Base-by-base conservation (phyloP, 1,140 invertebrate species). In the Papilio polyxenes region DNA sequence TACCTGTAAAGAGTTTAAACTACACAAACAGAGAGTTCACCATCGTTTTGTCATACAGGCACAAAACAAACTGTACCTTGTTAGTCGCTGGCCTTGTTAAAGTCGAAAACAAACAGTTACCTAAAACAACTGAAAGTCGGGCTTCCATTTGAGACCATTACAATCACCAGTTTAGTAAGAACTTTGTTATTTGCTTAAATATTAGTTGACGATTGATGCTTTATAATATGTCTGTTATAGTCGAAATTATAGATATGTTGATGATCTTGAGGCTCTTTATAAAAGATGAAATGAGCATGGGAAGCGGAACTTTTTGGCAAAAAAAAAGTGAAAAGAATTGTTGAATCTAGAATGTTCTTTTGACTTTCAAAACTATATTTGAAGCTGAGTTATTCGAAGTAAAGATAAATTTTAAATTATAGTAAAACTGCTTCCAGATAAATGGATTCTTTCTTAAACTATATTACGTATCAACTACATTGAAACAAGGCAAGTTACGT, bases 121-220 rank as follows among this genome's bases (percentile, higher is more conserved):
- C 91, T 92, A 92, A 92, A 93, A 93, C 91, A 93, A 92, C 89
- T 88, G 90, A 92, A 92, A 90, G 91, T 85, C 86, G 86, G 85
- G 88, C 89, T 89, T 83, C 89, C 90, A 92, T 89, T 90, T 94
- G 91, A 93, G 88, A 85, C 86, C 89, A 88, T 89, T 90, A 92
- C 88, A 85, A 62, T 65, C 85, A 89, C 92, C 92, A 91, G 74
- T 88, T 83, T 91, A 86, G 85, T 65, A 78, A 80, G 92, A 90
- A 84, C 86, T 84, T 31, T 76, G 37, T 75, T 40, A 62, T 65
- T 80, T 80, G 40, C 82, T 83, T 80, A 62, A 44, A 59, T 80
- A 81, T 72, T 81, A 83, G 82, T 80, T 82, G 83, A 82, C 75
- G 76, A 77, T 78, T 83, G 80, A 84, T 74, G 78, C 6, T 65